Evolutionary conservation across 2,888 invertebrate genomes (phyloP).

Genomic region (Platerodrilus igneus): DNA sequence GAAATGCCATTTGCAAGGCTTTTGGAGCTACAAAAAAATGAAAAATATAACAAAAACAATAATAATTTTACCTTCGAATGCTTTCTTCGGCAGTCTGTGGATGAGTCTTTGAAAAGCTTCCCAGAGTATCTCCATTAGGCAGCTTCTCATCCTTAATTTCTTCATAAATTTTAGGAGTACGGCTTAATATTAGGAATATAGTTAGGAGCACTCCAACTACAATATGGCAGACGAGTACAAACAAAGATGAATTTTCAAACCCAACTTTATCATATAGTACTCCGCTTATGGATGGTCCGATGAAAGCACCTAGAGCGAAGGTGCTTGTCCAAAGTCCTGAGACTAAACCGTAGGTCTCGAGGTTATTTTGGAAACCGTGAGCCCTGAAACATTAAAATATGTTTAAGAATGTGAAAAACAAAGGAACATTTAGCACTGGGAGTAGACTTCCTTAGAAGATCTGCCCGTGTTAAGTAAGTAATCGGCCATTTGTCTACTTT

Average conservation of each 20-base stretch:
- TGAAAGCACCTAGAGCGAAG: constrained; percentile 82
- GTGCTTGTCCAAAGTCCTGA: constrained; percentile 89
- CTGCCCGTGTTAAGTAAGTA: no score
- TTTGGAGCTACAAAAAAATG: constrained; percentile 39
- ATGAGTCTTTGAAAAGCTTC: constrained; percentile 38
- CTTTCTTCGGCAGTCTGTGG: constrained; percentile 41
- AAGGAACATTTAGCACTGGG: no score
- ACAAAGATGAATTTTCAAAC: constrained; percentile 66
- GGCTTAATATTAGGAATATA: constrained; percentile 47
- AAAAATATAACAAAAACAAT: no score
- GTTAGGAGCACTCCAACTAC: constrained; percentile 53
- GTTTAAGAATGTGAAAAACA: no score
- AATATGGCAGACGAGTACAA: constrained; percentile 63
- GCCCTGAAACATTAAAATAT: no score
- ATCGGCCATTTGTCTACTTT: no score
- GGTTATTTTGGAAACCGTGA: constrained; percentile 73
- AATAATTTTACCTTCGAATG: constrained; percentile 40
- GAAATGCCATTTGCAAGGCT: constrained; percentile 53
- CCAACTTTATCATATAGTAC: constrained; percentile 69
- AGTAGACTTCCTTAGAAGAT: no score
- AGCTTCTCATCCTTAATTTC: constrained; percentile 51
- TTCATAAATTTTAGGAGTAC: constrained; percentile 36
- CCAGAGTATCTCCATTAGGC: constrained; percentile 52
- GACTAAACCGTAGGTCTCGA: constrained; percentile 84
- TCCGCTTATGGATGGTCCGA: constrained; percentile 74